These are phyloP conservation scores for Numenius arquata DNA, from an alignment of 2,113 vertebrate genomes.

Conservation along the genomic window DNA sequence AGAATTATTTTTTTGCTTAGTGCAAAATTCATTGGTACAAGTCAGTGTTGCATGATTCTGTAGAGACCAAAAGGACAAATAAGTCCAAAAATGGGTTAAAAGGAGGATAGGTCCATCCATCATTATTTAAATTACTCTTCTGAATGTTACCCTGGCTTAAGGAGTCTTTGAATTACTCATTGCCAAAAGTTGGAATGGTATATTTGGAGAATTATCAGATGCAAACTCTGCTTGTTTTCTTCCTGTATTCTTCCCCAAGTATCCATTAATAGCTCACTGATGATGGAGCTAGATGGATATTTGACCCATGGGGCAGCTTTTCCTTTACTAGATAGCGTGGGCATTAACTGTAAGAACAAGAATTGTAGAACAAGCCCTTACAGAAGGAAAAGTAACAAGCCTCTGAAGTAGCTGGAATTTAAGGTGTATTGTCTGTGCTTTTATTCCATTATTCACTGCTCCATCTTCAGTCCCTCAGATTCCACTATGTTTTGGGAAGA, in stretches of 20 bases:
- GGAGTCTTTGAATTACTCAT: background rate
- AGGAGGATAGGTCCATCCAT: background rate
- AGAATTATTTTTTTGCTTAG: background rate
- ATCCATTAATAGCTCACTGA: background rate
- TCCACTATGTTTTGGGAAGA: background rate
- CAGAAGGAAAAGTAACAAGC: background rate
- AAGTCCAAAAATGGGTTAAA: background rate
- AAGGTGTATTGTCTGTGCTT: background rate
- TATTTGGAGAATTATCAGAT: background rate
- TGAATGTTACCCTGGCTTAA: background rate
- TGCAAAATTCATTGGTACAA: background rate
- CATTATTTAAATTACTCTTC: background rate
- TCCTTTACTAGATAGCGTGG: background rate
- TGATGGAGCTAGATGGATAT: background rate
- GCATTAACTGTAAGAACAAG: background rate
- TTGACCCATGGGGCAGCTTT: background rate
- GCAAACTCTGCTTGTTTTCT: background rate
- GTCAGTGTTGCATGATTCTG: background rate
- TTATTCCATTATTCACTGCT: background rate
- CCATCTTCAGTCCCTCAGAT: background rate
- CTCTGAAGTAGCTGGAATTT: background rate
- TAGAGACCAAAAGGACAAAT: background rate
- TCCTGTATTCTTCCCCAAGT: background rate
- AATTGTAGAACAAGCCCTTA: background rate
- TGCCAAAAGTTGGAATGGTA: background rate